Base-by-base conservation (phyloP, 2,888 invertebrate genomes). In the Heteropelma amictum region DNA sequence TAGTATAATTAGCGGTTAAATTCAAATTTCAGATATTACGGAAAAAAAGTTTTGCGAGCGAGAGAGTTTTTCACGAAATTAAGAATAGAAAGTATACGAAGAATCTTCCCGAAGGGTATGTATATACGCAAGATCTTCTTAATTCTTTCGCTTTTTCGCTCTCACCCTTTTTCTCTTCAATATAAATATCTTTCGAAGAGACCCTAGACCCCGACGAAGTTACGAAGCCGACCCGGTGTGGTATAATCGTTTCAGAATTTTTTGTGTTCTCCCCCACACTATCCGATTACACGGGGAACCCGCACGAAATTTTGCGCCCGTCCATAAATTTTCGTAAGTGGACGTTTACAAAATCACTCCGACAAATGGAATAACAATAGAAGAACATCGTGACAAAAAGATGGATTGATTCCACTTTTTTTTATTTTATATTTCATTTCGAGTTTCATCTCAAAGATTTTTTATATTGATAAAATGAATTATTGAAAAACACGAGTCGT, bases 21-120 rank as follows among this genome's bases (percentile, higher is more conserved):
- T 87, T 86, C 83, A 86, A 87, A 87, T 87, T 87, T 84, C 79
- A 82, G 81, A 84, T 85, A 83, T 85, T 84, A 82, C 82, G 83
- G 82, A 84, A 85, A n/a, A n/a, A 86, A 84, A 79, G 77, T 79
- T 79, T 74, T 71, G 76, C 76, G 77, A 79, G 77, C 73, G 78
- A 76, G 74, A 77, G 74, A 77, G 65, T 68, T 72, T 61, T 67
- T 58, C 51, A 54, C 30, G 69, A 60, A 60, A 67, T 45, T 61
- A 70, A 54, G 73, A 63, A 54, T 19, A 56, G 49, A 67, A 69
- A 72, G 72, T 64, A 19, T 69, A 64, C 68, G 73, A 63, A 60
- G 69, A 69, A 74, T 74, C 58, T 64, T 60, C 26, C 8, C 28
- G 40, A 28, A 45, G 53, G 61, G 65, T 54, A 3, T 35, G 3